phyloP scores from a whole-genome alignment of 2,797 vertebrate species.

The Picus viridis region DNA sequence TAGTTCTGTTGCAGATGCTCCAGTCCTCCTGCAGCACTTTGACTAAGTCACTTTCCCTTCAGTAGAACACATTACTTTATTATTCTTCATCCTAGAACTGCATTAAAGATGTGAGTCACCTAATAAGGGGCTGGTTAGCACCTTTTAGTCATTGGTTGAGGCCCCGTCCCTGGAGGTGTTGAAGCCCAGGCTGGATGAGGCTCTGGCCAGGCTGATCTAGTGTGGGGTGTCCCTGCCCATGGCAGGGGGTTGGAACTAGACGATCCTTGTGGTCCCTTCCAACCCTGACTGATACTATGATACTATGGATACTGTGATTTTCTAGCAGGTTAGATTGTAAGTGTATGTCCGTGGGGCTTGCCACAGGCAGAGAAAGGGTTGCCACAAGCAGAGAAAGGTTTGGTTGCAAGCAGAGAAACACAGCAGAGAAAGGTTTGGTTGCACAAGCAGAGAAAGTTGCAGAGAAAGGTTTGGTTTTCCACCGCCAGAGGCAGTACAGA shows the following conservation, averaged over 20 bases:
- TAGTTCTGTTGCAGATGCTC: background rate
- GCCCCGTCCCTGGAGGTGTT: too few species aligned
- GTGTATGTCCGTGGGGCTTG: background rate
- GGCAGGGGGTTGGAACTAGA: too few species aligned
- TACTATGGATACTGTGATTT: background rate
- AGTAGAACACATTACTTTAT: background rate
- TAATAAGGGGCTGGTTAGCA: background rate
- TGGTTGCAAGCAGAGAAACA: too few species aligned
- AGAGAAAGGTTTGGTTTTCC: background rate
- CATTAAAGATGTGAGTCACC: background rate
- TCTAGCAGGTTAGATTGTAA: background rate
- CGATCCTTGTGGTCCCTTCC: too few species aligned
- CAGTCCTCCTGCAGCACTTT: background rate
- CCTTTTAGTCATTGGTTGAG: background rate
- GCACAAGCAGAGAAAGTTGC: too few species aligned
- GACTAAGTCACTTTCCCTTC: background rate
- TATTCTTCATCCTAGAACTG: background rate
- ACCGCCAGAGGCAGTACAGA: background rate
- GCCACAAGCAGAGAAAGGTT: background rate
- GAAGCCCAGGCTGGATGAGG: too few species aligned
- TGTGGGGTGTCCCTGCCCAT: too few species aligned
- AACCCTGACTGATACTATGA: too few species aligned
- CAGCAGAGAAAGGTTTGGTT: background rate
- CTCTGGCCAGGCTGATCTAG: too few species aligned
- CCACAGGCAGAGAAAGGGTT: background rate